Conservation (phyloP, 2,888 invertebrate species). For the Ommatoiulus sabulosus region DNA sequence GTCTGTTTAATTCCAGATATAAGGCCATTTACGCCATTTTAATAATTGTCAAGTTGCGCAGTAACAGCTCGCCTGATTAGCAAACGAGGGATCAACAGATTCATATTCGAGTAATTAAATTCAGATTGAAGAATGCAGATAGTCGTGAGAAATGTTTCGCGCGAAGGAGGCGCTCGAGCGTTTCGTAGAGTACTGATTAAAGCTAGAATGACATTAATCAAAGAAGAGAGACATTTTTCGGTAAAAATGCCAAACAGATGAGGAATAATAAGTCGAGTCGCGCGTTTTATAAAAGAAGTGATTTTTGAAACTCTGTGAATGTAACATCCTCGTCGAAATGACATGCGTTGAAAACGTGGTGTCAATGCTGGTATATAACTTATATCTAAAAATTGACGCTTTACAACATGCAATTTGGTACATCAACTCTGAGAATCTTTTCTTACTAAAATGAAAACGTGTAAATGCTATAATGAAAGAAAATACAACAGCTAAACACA, state of each 20-base stretch:
- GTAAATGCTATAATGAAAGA: too few species aligned
- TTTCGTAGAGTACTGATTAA: constrained; percentile 26
- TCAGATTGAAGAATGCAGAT: constrained; percentile 43
- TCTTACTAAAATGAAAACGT: too few species aligned
- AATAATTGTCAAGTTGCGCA: constrained; percentile 27
- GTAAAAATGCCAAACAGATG: constrained; percentile 15
- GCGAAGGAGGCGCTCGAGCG: too few species aligned
- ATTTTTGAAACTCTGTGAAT: too few species aligned
- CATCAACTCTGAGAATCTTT: too few species aligned
- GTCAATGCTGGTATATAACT: too few species aligned
- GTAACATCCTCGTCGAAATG: too few species aligned
- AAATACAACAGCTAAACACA: too few species aligned
- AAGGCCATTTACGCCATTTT: not conserved
- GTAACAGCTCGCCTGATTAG: constrained; percentile 21
- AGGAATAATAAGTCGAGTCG: not conserved
- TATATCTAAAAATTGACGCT: too few species aligned
- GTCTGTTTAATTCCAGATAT: constrained; percentile 4
- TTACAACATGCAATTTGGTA: too few species aligned
- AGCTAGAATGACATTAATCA: constrained; percentile 15
- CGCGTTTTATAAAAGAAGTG: too few species aligned
- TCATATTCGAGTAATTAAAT: constrained; percentile 39
- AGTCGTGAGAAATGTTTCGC: constrained; percentile 25
- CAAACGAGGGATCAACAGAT: constrained; percentile 36
- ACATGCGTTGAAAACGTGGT: too few species aligned
- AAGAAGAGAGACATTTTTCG: not conserved